Conservation (phyloP, 2,888 invertebrate genomes). For the Dendrolimus houi region DNA sequence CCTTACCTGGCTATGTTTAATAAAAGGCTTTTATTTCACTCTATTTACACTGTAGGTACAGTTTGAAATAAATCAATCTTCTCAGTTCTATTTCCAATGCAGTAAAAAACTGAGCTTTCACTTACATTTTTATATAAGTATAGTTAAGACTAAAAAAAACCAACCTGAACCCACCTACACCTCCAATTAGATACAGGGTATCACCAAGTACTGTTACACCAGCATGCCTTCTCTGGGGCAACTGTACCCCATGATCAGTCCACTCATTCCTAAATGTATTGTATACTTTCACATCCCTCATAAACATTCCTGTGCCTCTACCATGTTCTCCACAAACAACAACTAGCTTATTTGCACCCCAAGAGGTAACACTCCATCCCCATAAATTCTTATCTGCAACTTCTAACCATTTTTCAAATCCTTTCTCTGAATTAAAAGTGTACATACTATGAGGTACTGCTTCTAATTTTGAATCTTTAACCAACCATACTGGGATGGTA, state of each 20-base stretch:
- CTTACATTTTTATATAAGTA: no score
- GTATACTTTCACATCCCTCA: constrained; percentile 53
- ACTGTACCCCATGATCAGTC: constrained; percentile 43
- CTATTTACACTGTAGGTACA: no score
- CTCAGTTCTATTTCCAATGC: no score
- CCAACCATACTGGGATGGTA: constrained; percentile 38
- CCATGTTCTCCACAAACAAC: constrained; percentile 57
- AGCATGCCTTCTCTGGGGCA: constrained; percentile 50
- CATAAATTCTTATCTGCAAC: constrained; percentile 51
- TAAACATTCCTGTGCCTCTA: constrained; percentile 48
- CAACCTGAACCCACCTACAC: constrained; percentile 63
- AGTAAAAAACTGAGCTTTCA: no score
- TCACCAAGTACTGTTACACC: constrained; percentile 45
- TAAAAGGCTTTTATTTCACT: no score
- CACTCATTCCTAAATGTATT: constrained; percentile 47
- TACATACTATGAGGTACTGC: constrained; percentile 37
- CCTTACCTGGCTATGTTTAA: no score
- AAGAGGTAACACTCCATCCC: constrained; percentile 58
- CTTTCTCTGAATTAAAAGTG: constrained; percentile 31
- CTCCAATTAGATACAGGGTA: constrained; percentile 49
- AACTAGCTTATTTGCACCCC: constrained; percentile 49
- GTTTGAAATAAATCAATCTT: no score
- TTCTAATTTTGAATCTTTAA: constrained; percentile 29
- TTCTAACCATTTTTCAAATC: constrained; percentile 49
- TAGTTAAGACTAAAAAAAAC: constrained; percentile 13